Evolutionary conservation across 2,797 vertebrate genomes (phyloP).

Genomic region (Scomberomorus guttatus): DNA sequence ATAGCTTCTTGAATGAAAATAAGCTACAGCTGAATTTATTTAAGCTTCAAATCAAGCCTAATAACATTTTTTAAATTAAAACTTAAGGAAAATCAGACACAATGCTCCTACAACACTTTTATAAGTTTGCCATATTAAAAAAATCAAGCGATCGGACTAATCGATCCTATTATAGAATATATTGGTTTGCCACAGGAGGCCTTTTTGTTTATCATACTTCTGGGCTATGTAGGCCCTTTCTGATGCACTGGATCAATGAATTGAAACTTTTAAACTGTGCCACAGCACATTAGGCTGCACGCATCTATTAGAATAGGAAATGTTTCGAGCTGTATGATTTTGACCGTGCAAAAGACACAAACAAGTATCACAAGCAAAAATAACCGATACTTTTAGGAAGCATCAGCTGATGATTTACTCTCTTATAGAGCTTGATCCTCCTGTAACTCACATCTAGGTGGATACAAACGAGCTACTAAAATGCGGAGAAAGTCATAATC

Average conservation of each 20-base stretch:
- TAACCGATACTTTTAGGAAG: not conserved
- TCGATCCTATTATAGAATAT: not conserved
- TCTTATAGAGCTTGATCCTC: not conserved
- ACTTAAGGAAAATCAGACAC: not conserved
- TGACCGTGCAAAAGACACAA: not conserved
- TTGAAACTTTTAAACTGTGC: slow-evolving; percentile 34
- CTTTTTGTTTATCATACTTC: slow-evolving; percentile 27
- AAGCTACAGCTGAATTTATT: not conserved
- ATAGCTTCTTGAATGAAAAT: not conserved
- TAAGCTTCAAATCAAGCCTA: not conserved
- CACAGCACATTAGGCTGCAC: not conserved
- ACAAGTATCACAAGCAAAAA: slow-evolving; percentile 9
- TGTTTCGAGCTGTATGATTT: not conserved
- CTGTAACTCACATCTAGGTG: not conserved
- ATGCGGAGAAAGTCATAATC: not conserved
- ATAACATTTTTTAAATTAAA: not conserved
- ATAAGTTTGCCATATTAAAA: not conserved
- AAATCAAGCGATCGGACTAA: not conserved
- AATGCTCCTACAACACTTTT: not conserved
- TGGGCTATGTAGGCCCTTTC: not conserved
- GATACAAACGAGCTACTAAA: not conserved
- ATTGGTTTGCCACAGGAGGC: slow-evolving; percentile 12
- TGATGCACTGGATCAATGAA: not conserved
- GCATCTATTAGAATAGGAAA: not conserved
- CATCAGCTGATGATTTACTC: not conserved